A percentile compares a stretch with the other conserved stretches of the same genome.
These are phyloP conservation scores for Sisor rabdophorus DNA, from an alignment of 2,113 vertebrate species.

Conservation along the genomic window DNA sequence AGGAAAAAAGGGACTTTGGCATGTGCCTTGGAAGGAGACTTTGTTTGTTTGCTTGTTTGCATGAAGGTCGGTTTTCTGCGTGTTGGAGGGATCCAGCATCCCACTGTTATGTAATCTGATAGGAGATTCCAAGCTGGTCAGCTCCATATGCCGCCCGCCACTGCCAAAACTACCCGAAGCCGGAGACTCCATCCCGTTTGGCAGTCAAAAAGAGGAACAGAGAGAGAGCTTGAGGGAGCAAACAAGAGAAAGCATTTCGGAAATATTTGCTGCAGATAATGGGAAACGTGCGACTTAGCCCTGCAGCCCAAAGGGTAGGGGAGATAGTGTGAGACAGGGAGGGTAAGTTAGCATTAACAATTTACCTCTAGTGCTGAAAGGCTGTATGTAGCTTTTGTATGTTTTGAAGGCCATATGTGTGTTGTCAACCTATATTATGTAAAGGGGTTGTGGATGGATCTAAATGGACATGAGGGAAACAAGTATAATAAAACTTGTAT, in stretches of 20 bases:
- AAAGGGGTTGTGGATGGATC: not conserved
- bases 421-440: not conserved
- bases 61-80: conserved; percentile 60
- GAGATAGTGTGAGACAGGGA: conserved; percentile 54
- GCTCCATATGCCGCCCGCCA: conserved; percentile 64
- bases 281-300: conserved; percentile 55
- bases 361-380: conserved; percentile 24
- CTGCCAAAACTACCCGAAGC: conserved; percentile 67
- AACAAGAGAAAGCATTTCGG: conserved; percentile 40
- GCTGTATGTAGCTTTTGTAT: not conserved
- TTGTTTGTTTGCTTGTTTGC: conserved; percentile 59
- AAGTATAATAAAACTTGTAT: not conserved
- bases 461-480: conserved; percentile 33
- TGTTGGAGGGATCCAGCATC: conserved; percentile 63
- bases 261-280: conserved; percentile 58
- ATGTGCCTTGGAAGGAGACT: conserved; percentile 53
- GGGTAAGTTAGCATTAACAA: conserved; percentile 42
- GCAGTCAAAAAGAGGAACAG: conserved; percentile 47
- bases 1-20: not conserved
- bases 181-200: conserved; percentile 55
- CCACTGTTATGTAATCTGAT: conserved; percentile 73
- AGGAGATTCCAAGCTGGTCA: conserved; percentile 71
- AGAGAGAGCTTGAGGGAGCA: conserved; percentile 53
- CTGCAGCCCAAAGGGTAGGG: conserved; percentile 42
- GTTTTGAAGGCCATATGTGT: conserved; percentile 7